Base-by-base conservation (phyloP, 2,113 vertebrate genomes). In the Anolis sagrei region DNA sequence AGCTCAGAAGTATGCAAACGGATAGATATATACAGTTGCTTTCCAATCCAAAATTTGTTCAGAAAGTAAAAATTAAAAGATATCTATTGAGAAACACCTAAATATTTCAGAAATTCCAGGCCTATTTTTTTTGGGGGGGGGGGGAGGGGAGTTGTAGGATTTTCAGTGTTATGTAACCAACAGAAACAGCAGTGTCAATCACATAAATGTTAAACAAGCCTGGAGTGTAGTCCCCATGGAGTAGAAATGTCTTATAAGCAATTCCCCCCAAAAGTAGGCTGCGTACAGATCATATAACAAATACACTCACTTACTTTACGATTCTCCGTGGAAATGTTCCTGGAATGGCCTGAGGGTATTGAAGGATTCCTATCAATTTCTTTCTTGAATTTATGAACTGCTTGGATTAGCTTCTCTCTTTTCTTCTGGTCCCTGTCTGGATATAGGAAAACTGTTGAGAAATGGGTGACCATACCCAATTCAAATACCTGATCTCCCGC, bases 381-480 rank as follows among this genome's bases (percentile, higher is more conserved):
- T 78, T 89, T 90, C 78, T 91, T 87, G 27, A 77, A 66, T 83
- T 91, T 94, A 61, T 91, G 77, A 82, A 94, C 73, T 36, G 73
- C 90, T 92, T 89, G 77, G 74, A 93, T 93, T 39, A 93, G 76
- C 70, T 87, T 94, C 58, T 91, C 87, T 93, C 92, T 96, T 68
- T 89, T 95, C 89, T 94, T 83, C 74, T 93, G 91, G 87, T 95
- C 94, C 44, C 89, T 89, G 80, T 90, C 92, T 95, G 78, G 83
- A 83, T 78, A 92, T 44, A 34, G 13, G 87, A 86, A 90, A 29
- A 87, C 62, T 8, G 16, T 1, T 72, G 14, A 72, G 14, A 68
- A 27, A 36, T 72, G 34, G 69, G 18, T 7, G 14, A 58, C 54
- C 13, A 68, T n/a, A 29, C 10, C 7, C 9, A 11, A 7, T 44